Evolutionary conservation across 2,113 vertebrate genomes (phyloP), one percentile per base, ranked within the genome.

Genomic region (Carettochelys insculpta): DNA sequence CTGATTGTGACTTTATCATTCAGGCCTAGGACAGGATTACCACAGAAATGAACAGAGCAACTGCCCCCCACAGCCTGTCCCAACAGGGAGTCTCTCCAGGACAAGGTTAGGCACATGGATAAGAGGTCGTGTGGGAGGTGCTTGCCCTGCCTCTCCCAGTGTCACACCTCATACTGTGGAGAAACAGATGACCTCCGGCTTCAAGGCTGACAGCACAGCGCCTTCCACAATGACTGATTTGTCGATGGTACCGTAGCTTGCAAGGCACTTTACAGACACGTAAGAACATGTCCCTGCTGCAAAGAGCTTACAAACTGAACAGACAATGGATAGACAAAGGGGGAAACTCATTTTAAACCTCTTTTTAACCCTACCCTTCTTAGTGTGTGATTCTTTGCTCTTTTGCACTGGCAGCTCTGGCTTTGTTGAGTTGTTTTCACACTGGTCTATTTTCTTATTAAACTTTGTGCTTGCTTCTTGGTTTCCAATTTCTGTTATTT

Each of bases 1-100:
- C 11, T 2, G 11, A 14, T 53, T n/a, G 19, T 11, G n/a, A 27
- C 0, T 0, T 1, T 43, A 38, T 68, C 71, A 61, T 17, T 61
- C 75, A 19, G 24, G 29, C 48, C 48, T n/a, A 65, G 45, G 31
- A 31, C 75, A 79, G 34, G 12, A n/a, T 80, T 20, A 5, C 13
- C 27, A 43, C 54, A 52, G 83, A 4, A 86, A 41, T 43, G 71
- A 43, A 41, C 41, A 43, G 11, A 24, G 5, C 43, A 38, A 73
- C 41, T 73, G n/a, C 11, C 38, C 38, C 11, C 11, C 41, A 22
- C 41, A 12, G 22, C 68, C 41, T 65, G 8, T 41, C 43, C 71
- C 12, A 5, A 41, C 11, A 41, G 38, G n/a, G 22, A 11, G 68
- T 71, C 68, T 41, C 38, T 71, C 38, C 38, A 41, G 68, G 38